phyloP scores from a whole-genome alignment of 2,113 vertebrate genomes.

The Aplodontia rufa region DNA sequence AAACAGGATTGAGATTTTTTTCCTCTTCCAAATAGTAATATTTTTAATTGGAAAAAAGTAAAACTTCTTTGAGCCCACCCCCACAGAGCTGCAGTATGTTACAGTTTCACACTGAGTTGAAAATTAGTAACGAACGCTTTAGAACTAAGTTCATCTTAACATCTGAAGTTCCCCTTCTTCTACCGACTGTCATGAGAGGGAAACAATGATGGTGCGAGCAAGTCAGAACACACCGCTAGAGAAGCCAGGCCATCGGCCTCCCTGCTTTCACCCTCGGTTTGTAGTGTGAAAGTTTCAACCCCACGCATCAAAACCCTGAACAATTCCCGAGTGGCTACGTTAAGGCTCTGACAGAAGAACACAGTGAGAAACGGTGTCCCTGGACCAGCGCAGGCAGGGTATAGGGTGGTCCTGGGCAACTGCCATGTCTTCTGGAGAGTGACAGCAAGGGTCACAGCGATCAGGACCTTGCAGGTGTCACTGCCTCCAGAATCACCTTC shows the following conservation, averaged over 20 bases:
- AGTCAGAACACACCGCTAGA: not conserved
- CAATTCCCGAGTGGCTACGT: not conserved
- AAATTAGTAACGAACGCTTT: not conserved
- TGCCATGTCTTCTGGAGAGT: not conserved
- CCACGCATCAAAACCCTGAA: not conserved
- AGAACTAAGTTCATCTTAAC: not conserved
- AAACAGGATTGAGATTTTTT: not conserved
- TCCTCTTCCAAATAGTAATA: not conserved
- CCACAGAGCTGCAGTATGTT: not conserved
- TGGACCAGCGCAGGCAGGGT: not conserved
- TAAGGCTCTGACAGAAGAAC: not conserved
- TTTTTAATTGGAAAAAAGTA: not conserved
- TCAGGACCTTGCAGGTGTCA: not conserved
- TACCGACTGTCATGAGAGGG: not conserved
- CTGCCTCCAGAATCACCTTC: not conserved
- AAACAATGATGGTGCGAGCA: not conserved
- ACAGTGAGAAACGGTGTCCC: not conserved
- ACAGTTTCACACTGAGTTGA: not conserved
- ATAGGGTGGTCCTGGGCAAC: not conserved
- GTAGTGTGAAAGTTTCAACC: not conserved
- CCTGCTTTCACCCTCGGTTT: not conserved
- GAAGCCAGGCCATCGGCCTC: not conserved
- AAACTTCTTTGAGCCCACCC: not conserved
- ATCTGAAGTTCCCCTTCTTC: not conserved
- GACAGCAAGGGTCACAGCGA: not conserved